Evolutionary conservation across 2,797 vertebrate genomes (phyloP), one percentile per base, ranked within the genome.

Genomic region (Fistularia tabacaria): DNA sequence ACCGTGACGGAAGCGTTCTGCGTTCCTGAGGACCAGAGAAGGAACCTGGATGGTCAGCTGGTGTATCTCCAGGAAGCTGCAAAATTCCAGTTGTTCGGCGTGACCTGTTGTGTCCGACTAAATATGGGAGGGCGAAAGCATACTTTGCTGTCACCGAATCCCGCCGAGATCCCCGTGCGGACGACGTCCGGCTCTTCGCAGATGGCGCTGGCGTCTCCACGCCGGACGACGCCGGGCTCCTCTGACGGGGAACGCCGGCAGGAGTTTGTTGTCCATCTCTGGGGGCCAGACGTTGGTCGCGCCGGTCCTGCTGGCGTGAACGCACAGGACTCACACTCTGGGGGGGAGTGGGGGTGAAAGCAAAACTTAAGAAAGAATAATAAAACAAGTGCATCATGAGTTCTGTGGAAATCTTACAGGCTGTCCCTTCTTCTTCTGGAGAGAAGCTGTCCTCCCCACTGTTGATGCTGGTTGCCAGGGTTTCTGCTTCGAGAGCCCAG

Each of bases 1-100:
- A 64, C 93, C 92, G 3, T 87, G 87, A 43, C 93, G 92, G 81
- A 96, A 96, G 43, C 92, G 90, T 7, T 93, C 90, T 37, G 94
- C 73, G 50, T 93, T 95, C 80, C 94, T 97, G 70, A 1, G 54
- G 57, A 63, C 7, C 14, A 77, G 44, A 54, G 7, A 1, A 57
- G 2, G 1, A 38, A 8, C 38, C n/a, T 25, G 25, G 25, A 25
- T 25, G 25, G 25, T 25, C 25, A 25, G 25, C 25, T 25, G 2
- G 25, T 25, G 25, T 2, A 25, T 25, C 25, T 25, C 25, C 25
- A 25, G 25, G 25, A 25, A 25, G n/a, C n/a, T n/a, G n/a, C n/a
- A n/a, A n/a, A n/a, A n/a, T n/a, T n/a, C n/a, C n/a, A n/a, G n/a
- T n/a, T n/a, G n/a, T n/a, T n/a, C n/a, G n/a, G n/a, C n/a, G n/a